Percentiles rank a stretch among this genome's conserved stretches.
These are phyloP conservation scores for Ptychochromis oligacanthus DNA, from an alignment of 2,113 vertebrate genomes.

Conservation along the genomic window DNA sequence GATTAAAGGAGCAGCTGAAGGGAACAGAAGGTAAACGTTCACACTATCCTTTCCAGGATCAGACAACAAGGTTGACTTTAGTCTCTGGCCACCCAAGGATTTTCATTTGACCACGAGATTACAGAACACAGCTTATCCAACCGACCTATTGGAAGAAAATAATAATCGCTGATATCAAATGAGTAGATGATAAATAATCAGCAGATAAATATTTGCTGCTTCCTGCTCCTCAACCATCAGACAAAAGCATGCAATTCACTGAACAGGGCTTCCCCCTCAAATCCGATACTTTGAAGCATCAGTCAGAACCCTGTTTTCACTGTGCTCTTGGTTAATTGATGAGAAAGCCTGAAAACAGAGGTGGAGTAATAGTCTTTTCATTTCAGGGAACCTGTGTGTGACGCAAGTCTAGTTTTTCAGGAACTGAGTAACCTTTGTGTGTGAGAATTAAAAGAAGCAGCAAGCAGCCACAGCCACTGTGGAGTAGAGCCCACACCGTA, in stretches of 20 bases:
- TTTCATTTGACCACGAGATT: neutral
- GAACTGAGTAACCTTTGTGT: neutral
- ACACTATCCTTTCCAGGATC: neutral
- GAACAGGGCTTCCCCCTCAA: neutral
- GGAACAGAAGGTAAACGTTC: neutral
- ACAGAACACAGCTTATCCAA: neutral
- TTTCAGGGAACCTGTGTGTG: neutral
- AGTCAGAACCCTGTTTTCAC: neutral
- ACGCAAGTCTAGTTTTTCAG: neutral
- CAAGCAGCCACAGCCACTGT: neutral
- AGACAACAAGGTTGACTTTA: neutral
- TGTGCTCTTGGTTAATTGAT: neutral
- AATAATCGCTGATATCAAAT: neutral
- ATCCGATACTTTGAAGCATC: neutral
- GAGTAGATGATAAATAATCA: neutral
- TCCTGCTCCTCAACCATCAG: neutral
- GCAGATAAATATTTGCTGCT: neutral
- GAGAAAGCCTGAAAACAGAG: neutral
- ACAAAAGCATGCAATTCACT: neutral
- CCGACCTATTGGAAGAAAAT: neutral
- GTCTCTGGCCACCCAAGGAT: neutral
- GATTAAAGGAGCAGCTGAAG: neutral
- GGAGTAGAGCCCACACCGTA: neutral
- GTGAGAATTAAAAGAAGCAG: neutral
- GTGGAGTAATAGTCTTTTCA: neutral